These are phyloP conservation scores for Empidonax traillii DNA, from an alignment of 2,113 vertebrate species.

Conservation along the genomic window DNA sequence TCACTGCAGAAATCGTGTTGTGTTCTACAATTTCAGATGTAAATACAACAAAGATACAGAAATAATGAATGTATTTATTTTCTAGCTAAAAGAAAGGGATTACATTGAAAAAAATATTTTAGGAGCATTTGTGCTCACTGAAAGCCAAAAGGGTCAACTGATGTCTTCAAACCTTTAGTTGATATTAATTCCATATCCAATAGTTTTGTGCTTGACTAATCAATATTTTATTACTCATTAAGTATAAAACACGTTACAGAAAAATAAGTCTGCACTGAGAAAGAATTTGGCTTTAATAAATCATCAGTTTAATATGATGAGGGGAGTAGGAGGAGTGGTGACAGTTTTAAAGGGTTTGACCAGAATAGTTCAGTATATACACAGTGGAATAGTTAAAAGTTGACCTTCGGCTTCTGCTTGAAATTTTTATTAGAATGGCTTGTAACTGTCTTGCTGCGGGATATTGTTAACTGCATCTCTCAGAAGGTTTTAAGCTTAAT, in stretches of 20 bases:
- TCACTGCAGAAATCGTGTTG: background rate
- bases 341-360: background rate
- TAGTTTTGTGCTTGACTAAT: background rate
- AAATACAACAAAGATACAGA: background rate
- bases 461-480: background rate
- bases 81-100: background rate
- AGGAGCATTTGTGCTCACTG: background rate
- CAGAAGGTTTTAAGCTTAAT: background rate
- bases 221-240: background rate
- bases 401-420: background rate
- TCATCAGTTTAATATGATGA: background rate
- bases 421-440: background rate
- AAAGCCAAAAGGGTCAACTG: background rate
- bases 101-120: background rate
- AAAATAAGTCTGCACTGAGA: background rate
- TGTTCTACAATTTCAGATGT: background rate
- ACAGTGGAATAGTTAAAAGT: background rate
- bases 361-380: background rate
- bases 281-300: background rate
- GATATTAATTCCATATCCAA: background rate
- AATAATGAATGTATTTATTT: background rate
- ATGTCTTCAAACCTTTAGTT: background rate
- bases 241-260: background rate
- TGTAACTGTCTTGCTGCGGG: background rate
- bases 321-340: fast-evolving